Percentiles rank a stretch among this genome's conserved stretches.
These are phyloP conservation scores for Maconellicoccus hirsutus DNA, from an alignment of 1,140 invertebrate species.

Conservation along the genomic window DNA sequence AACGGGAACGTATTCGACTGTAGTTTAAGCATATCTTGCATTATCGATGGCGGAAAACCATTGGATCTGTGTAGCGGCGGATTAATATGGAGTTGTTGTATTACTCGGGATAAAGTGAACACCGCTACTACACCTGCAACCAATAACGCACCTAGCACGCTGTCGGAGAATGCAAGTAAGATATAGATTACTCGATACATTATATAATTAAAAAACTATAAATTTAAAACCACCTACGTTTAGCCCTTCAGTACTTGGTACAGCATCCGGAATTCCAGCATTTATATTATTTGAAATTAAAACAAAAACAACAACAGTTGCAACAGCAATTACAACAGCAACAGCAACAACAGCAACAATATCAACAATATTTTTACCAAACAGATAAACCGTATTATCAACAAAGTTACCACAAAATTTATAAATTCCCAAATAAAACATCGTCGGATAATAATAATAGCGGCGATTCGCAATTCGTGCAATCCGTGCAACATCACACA, in stretches of 20 bases:
- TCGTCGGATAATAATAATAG: neutral
- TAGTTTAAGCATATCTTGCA: conserved; percentile 78
- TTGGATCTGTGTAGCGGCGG: conserved; percentile 85
- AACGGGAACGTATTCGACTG: conserved; percentile 78
- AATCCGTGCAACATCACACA: neutral
- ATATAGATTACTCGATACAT: conserved; percentile 30
- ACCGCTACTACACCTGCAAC: conserved; percentile 34
- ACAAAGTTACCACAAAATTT: conserved; percentile 7
- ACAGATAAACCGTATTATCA: conserved; percentile 8
- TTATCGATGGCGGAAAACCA: conserved; percentile 71
- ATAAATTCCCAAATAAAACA: neutral
- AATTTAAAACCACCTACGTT: neutral
- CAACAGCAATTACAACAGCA: conserved; percentile 13
- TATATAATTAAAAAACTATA: neutral
- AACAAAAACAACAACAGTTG: conserved; percentile 24
- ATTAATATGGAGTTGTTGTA: conserved; percentile 85
- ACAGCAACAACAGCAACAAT: conserved; percentile 17
- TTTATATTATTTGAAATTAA: conserved; percentile 23
- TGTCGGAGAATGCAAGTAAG: conserved; percentile 71
- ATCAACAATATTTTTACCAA: conserved; percentile 2
- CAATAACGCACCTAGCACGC: conserved; percentile 41
- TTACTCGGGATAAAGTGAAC: conserved; percentile 53
- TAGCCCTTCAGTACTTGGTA: conserved; percentile 25
- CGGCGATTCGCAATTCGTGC: neutral
- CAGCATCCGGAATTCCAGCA: conserved; percentile 26